Evolutionary conservation across 2,113 vertebrate species (phyloP), one percentile per base, ranked within the genome.

Genomic region (Salvator merianae): DNA sequence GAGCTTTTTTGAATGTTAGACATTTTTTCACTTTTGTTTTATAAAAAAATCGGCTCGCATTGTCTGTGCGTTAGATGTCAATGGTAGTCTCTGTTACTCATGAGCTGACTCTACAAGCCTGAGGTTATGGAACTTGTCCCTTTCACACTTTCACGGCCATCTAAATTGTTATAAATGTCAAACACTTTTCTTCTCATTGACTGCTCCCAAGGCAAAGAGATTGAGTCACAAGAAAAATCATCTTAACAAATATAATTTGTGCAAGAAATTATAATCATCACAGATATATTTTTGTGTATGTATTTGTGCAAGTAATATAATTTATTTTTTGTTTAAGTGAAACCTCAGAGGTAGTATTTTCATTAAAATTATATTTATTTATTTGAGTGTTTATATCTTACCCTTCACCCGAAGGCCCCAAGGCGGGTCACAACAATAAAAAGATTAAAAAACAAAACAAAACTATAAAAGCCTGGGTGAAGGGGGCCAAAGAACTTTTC

Each of bases 111-210:
- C 59, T 32, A 50, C 72, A 36, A 66, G 40, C 82, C n/a, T 53
- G 40, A 77, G 73, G 62, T 55, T 50, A 77, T 68, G 38, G 40
- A 68, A 69, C 43, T 36, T 83, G 72, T 83, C 71, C 32, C 26
- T 50, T n/a, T 43, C 63, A 65, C 53, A 66, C 4, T 66, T 26
- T 26, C 6, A 34, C 18, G 3, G 53, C 24, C 34, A 43, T 36
- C 43, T 34, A 65, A 76, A 50, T 59, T 76, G 71, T 63, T 65
- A 38, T 38, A 68, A 76, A 76, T 77, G 73, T 84, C 82, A 77
- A 73, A 40, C 66, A 68, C 77, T 36, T 24, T 66, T 76, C 32
- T 30, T 77, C 82, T 26, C 3, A 32, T 18, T 12, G 4, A n/a
- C 32, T 75, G 59, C 34, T 34, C 59, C 59, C 13, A 83, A 72